Evolutionary conservation across 2,797 vertebrate genomes (phyloP), one percentile per base, ranked within the genome.

Genomic region (Philypnodon macrostomus): DNA sequence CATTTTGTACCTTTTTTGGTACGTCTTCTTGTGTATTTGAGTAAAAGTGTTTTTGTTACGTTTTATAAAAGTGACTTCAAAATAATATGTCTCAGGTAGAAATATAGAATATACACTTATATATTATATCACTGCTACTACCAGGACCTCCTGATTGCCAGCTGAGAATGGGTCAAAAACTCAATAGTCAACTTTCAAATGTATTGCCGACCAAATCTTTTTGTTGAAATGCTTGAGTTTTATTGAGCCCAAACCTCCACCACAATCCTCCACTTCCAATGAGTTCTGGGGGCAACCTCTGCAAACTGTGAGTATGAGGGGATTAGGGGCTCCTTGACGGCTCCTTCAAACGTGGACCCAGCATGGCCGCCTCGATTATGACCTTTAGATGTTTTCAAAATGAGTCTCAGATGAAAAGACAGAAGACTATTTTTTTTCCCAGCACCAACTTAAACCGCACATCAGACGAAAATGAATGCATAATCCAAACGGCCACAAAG

Each of bases 321-420:
- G 88, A 91, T 90, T 90, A 90, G 74, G 77, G 84, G 74, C 80
- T 85, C 85, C 84, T 89, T 80, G 69, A 82, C 81, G 68, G 68
- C 72, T 82, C 69, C 84, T 85, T 85, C 79, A 85, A 85, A 90
- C 76, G 67, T 70, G 77, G 73, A 64, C 72, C 73, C 90, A 90
- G 88, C 88, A 87, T 84, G 88, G 74, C 73, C 40, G 69, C 76
- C 70, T 76, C 67, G 78, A 88, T 90, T 89, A 90, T 89, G 83
- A 89, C 87, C 73, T 85, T 90, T 89, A 88, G 84, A 90, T 89
- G 77, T 84, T 70, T 80, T 58, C 77, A 81, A 86, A 88, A 90
- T 88, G 84, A 88, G 82, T 60, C 56, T 19, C 64, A 78, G 72
- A 85, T 86, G 74, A 87, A 83, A 85, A 73, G 56, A 26, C 16